Conservation (phyloP, 2,797 vertebrate genomes). For the Allobates femoralis region DNA sequence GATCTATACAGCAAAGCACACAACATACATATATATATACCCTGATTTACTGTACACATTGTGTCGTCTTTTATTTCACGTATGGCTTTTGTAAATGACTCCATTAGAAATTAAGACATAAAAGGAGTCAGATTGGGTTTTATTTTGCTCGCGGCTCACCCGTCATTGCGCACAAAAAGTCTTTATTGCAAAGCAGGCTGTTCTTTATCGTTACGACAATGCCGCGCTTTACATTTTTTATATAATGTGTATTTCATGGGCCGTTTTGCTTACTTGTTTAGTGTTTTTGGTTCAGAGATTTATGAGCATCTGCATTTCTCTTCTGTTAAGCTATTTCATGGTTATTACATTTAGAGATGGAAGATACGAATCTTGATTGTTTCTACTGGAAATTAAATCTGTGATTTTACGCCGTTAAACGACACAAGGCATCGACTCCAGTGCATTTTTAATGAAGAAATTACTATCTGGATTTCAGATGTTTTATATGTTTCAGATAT, state of each 20-base stretch:
- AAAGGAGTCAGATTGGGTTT: conserved; percentile 10
- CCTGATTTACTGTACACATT: too few species aligned
- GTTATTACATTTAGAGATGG: conserved; percentile 64
- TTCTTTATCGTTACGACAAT: conserved; percentile 24
- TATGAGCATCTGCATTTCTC: conserved; percentile 55
- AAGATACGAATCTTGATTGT: conserved; percentile 61
- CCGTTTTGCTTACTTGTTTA: conserved; percentile 58
- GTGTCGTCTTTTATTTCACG: not conserved
- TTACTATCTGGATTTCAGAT: conserved; percentile 55
- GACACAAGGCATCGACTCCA: conserved; percentile 56
- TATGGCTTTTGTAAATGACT: conserved; percentile 9
- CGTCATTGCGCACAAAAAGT: not conserved
- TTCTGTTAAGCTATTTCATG: conserved; percentile 64
- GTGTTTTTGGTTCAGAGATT: conserved; percentile 61
- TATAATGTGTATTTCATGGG: conserved; percentile 48
- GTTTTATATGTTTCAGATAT: conserved; percentile 45
- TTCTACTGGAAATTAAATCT: conserved; percentile 63
- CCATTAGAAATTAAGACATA: conserved; percentile 21
- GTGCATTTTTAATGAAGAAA: conserved; percentile 62
- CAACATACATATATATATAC: too few species aligned
- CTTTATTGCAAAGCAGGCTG: not conserved
- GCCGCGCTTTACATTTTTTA: conserved; percentile 19
- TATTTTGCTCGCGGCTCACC: not conserved
- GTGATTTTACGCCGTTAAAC: conserved; percentile 59
- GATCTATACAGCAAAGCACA: not conserved